These are phyloP conservation scores for Brachionus plicatilis DNA, from an alignment of 1,140 invertebrate genomes.

Conservation along the genomic window DNA sequence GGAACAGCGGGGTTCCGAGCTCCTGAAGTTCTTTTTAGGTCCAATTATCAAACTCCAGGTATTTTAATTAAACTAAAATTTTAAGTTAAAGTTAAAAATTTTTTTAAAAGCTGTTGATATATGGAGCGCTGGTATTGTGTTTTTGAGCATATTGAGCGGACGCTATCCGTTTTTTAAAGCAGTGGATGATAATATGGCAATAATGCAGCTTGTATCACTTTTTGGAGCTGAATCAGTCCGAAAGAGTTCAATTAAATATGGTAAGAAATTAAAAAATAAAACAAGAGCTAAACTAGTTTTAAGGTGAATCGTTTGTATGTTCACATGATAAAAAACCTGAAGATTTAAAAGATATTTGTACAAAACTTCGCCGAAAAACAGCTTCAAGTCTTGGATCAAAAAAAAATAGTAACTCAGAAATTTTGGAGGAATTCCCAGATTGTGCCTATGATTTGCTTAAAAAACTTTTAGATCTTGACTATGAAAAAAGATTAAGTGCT, in stretches of 20 bases:
- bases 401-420: constrained; percentile 41
- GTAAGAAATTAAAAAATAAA: constrained; percentile 52
- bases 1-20: constrained; percentile 83
- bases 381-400: neutral
- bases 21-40: constrained; percentile 77
- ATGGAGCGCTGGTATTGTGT: constrained; percentile 80
- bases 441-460: constrained; percentile 49
- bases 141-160: constrained; percentile 70
- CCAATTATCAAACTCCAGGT: constrained; percentile 68
- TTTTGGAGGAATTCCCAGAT: constrained; percentile 44
- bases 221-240: constrained; percentile 69
- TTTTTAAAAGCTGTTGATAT: constrained; percentile 69
- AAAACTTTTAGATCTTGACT: constrained; percentile 51
- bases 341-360: constrained; percentile 33
- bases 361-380: neutral
- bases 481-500: constrained; percentile 50
- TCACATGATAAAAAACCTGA: constrained; percentile 49
- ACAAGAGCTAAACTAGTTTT: constrained; percentile 44
- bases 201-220: constrained; percentile 74
- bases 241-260: constrained; percentile 65
- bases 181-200: constrained; percentile 70
- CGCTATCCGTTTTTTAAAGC: constrained; percentile 78
- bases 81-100: neutral
- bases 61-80: constrained; percentile 40
- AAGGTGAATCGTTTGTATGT: constrained; percentile 59